These are phyloP conservation scores for Anthoscopus minutus DNA, from an alignment of 2,113 vertebrate species.

Conservation along the genomic window DNA sequence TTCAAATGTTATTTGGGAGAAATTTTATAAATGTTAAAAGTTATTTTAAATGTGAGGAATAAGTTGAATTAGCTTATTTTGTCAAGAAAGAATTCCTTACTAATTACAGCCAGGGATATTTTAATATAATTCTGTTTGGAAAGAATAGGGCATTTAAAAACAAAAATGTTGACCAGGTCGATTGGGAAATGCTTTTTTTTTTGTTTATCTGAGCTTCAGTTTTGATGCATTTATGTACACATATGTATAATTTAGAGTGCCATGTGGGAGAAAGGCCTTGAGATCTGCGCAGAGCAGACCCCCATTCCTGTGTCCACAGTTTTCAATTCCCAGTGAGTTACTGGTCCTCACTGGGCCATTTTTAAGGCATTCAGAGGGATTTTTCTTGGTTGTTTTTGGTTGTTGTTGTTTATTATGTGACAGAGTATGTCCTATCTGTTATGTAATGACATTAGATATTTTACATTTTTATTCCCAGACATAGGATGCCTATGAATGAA, in stretches of 20 bases:
- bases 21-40: background rate
- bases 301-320: fast-evolving
- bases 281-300: background rate
- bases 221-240: background rate
- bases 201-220: background rate
- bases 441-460: background rate
- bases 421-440: background rate
- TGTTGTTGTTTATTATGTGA: background rate
- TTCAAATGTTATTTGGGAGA: background rate
- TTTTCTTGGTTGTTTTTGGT: background rate
- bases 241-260: background rate
- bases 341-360: fast-evolving
- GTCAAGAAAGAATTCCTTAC: background rate
- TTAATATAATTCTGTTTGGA: background rate
- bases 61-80: background rate
- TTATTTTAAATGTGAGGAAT: background rate
- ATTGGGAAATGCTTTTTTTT: background rate
- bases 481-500: background rate
- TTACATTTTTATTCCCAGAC: background rate
- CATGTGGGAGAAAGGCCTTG: background rate
- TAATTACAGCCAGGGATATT: background rate
- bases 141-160: background rate
- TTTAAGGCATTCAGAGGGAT: background rate
- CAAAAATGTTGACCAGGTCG: background rate
- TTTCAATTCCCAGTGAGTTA: background rate